Base-by-base conservation (phyloP, 2,113 vertebrate species). In the Balaenoptera acutorostrata region DNA sequence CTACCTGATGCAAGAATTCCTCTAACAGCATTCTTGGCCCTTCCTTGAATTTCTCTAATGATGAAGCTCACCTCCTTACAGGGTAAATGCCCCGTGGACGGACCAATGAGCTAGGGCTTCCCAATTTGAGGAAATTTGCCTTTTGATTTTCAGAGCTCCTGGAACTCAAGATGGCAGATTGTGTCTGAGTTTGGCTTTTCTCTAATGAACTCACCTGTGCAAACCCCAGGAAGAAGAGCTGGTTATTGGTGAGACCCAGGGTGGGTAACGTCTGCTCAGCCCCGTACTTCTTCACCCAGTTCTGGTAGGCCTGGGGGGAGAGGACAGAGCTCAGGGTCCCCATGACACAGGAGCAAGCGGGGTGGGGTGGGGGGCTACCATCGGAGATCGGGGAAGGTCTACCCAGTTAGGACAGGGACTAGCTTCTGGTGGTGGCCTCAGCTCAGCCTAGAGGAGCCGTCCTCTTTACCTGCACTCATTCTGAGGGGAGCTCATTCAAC, bases 181-280 rank as follows among this genome's bases (percentile, higher is more conserved):
- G 6, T 3, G 17, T 61, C 21, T 3, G n/a, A 2, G 41, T 1
- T 17, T 18, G 46, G 75, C 52, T 66, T 29, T 10, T 7, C 25
- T 66, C 69, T 10, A 4, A 3, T 0, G 52, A 23, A 98, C 99
- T 97, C 95, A 99, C 99, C 99, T 99, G 99, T 0, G 99, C 99
- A 33, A 99, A 99, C 25, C 99, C 99, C 2, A 99, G 98, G 0
- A 99, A 99, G 98, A 99, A 99, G 91, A 99, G 99, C 98, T 99
- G 99, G 96, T 99, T 98, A 92, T 99, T 99, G 7, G 99, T 99
- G 98, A 99, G 99, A 71, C 99, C 99, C 0, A 99, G 98, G 0
- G 99, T 99, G 0, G 99, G 99, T 93, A 99, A 97, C 0, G 96
- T 98, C 77, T 99, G 96, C 97, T 99, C 99, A 15, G 99, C 98